Percentiles rank a stretch among this genome's conserved stretches.
Conservation (phyloP, 1,140 invertebrate genomes). For the Drosophila saltans region DNA sequence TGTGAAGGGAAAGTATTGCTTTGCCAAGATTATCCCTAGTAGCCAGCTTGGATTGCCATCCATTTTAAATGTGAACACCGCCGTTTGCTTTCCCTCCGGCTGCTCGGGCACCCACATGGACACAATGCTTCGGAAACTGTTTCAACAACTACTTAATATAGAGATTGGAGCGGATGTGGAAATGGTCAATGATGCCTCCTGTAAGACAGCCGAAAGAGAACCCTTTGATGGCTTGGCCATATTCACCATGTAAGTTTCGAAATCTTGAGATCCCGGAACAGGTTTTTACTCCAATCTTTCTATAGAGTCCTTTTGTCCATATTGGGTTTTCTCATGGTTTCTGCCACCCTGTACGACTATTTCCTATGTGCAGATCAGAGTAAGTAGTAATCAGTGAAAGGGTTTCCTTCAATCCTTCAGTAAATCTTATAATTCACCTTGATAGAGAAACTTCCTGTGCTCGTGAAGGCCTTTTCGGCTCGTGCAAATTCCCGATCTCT, state of each 20-base stretch:
- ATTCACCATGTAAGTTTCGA: slow-evolving; percentile 54
- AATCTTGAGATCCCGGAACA: slow-evolving; percentile 24
- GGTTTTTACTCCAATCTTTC: background rate
- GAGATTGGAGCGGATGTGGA: background rate
- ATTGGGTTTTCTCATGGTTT: slow-evolving; percentile 23
- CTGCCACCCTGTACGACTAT: slow-evolving; percentile 57
- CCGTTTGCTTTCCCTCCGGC: slow-evolving; percentile 45
- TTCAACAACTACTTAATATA: slow-evolving; percentile 31
- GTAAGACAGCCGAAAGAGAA: slow-evolving; percentile 34
- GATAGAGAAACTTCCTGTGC: slow-evolving; percentile 29
- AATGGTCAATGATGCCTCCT: slow-evolving; percentile 26
- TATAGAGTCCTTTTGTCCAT: slow-evolving; percentile 49
- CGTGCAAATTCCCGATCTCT: slow-evolving; percentile 47
- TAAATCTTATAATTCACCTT: background rate
- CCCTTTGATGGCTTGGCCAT: slow-evolving; percentile 43
- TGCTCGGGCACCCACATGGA: slow-evolving; percentile 44
- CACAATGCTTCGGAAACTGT: slow-evolving; percentile 24
- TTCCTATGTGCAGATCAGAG: slow-evolving; percentile 27
- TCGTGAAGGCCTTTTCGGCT: slow-evolving; percentile 52
- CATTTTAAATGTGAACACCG: slow-evolving; percentile 20
- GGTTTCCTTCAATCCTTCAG: too few relatives aligned
- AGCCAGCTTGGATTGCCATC: background rate
- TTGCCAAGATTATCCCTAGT: background rate
- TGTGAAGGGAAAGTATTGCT: slow-evolving; percentile 48
- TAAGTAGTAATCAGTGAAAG: slow-evolving; percentile 22